phyloP scores from a whole-genome alignment of 2,888 invertebrate species.

The Macroteleia sp. region DNA sequence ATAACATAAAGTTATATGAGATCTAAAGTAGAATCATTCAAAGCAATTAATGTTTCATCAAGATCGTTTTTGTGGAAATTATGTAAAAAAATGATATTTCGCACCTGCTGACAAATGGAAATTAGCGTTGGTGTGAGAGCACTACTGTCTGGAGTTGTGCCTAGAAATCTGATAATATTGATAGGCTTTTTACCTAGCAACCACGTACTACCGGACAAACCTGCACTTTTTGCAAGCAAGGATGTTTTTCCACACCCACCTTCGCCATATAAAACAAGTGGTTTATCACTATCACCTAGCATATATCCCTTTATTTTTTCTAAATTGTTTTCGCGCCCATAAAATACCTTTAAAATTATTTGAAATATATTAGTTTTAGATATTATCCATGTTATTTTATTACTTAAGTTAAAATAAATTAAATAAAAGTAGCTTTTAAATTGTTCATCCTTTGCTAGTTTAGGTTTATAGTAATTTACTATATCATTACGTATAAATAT shows the following conservation, averaged over 20 bases:
- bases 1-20: conserved; percentile 95
- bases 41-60: conserved; percentile 37
- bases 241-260: conserved; percentile 99
- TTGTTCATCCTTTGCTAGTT: too few relatives aligned
- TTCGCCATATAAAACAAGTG: conserved; percentile 96
- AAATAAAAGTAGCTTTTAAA: too few relatives aligned
- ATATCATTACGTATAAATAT: too few relatives aligned
- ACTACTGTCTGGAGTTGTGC: conserved; percentile 98
- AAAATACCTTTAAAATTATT: conserved; percentile 88
- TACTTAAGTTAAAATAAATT: too few relatives aligned
- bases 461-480: too few relatives aligned
- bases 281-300: conserved; percentile 93
- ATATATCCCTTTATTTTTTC: conserved; percentile 92
- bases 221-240: conserved; percentile 95
- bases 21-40: conserved; percentile 87
- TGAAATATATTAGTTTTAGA: background rate
- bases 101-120: conserved; percentile 96
- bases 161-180: conserved; percentile 95
- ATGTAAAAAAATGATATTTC: conserved; percentile 15
- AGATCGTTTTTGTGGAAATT: background rate
- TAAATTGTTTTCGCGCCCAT: conserved; percentile 95
- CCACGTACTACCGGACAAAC: conserved; percentile 90
- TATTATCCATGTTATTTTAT: too few relatives aligned
- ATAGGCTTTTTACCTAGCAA: conserved; percentile 91
- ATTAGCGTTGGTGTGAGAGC: conserved; percentile 96